A percentile compares a stretch with the other conserved stretches of the same genome.
Evolutionary conservation across 1,140 invertebrate species (phyloP).

Genomic region (Pogonomyrmex barbatus): DNA sequence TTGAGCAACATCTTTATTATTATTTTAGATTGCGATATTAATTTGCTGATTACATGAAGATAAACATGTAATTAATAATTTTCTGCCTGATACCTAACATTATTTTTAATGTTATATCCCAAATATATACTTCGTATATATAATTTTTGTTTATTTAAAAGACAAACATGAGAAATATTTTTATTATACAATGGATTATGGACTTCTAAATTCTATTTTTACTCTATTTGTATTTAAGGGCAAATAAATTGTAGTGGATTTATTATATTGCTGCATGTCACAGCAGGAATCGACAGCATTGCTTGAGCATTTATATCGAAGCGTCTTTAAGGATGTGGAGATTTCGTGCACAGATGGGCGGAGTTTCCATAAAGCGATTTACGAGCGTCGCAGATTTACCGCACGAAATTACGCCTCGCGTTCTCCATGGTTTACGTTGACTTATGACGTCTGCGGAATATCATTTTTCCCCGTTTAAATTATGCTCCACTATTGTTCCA

Average conservation of each 20-base stretch:
- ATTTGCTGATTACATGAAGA: not conserved
- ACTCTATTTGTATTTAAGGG: not conserved
- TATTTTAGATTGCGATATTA: not conserved
- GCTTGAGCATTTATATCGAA: constrained; percentile 41
- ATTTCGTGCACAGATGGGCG: constrained; percentile 33
- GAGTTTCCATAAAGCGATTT: constrained; percentile 73
- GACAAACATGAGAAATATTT: not conserved
- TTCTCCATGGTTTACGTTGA: constrained; percentile 68
- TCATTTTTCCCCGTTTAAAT: constrained; percentile 74
- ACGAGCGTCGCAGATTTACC: constrained; percentile 76
- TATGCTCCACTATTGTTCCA: constrained; percentile 47
- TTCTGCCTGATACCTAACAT: not conserved
- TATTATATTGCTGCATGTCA: constrained; percentile 17
- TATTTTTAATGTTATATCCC: not conserved
- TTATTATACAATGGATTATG: not conserved
- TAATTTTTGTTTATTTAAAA: not conserved
- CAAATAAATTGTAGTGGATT: not conserved
- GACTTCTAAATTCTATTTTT: not conserved
- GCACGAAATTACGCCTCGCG: constrained; percentile 68
- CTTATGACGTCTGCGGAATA: constrained; percentile 71
- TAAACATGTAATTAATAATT: not conserved
- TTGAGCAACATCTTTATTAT: not conserved
- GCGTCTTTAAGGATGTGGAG: constrained; percentile 46
- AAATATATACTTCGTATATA: not conserved
- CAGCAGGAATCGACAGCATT: not conserved